Evolutionary conservation across 2,888 invertebrate genomes (phyloP), one percentile per base, ranked within the genome.

Genomic region (Pterostichus madidus): DNA sequence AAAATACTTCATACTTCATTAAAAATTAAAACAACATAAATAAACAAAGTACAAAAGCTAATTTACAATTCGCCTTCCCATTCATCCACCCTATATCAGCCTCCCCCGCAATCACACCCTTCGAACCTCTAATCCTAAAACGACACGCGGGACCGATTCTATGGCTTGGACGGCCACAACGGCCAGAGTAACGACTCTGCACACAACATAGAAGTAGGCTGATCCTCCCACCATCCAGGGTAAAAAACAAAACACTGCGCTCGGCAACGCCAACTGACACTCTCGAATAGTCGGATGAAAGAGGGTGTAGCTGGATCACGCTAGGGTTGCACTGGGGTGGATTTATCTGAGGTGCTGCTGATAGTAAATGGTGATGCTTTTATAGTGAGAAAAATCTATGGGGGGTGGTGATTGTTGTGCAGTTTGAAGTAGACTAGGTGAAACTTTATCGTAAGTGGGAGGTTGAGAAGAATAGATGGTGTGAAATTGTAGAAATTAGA

Each of bases 201-300:
- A 15, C 13, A 17, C 56, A 17, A 15, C 5, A 17, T 49, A 24
- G 56, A 11, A 56, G 15, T 17, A 17, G 56, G 56, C 56, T 56
- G 17, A 17, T 17, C 24, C 39, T 39, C 8, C 39, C 6, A 39
- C 39, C 39, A 8, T 39, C 39, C 39, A 24, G 15, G 56, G 8
- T 56, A 17, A 56, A 56, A 56, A 56, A 24, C 56, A 56, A 56
- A 56, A 56, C 56, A 56, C 24, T 17, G 53, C 53, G n/a, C 17
- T 6, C 13, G 56, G 13, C 56, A 56, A 8, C 56, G 56, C 17
- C 56, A 52, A 17, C 56, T 56, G 56, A 56, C 24, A 56, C 56
- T 52, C 17, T 5, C 1, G 39, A 39, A 39, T 39, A 39, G 39
- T 8, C 8, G 13, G 56, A 56, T 56, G 56, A 15, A 56, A 13